Evolutionary conservation across 2,888 invertebrate species (phyloP).

Genomic region (Gryllus longicercus): DNA sequence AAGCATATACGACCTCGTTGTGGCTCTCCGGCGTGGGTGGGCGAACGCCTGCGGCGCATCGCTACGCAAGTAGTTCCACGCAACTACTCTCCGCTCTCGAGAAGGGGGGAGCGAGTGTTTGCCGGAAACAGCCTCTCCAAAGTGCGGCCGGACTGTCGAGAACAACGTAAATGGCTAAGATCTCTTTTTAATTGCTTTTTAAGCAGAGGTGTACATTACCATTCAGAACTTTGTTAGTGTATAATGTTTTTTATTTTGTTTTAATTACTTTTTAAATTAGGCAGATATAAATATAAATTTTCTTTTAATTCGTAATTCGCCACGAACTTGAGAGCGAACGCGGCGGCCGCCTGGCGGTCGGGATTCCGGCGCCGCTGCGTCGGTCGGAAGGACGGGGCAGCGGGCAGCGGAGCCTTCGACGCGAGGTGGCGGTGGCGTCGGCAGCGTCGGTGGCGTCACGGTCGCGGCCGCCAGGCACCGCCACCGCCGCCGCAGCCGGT

Average conservation of each 20-base stretch:
- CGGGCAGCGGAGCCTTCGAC: too few species aligned
- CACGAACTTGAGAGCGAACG: not conserved
- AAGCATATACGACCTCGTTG: too few species aligned
- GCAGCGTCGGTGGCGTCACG: too few species aligned
- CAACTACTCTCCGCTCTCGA: not conserved
- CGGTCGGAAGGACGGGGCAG: too few species aligned
- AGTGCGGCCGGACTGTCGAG: not conserved
- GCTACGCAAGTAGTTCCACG: too few species aligned
- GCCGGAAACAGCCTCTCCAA: not conserved
- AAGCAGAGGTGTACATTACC: conserved; percentile 2
- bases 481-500: not conserved
- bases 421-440: too few species aligned
- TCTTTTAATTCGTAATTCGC: not conserved
- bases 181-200: conserved; percentile 9
- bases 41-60: too few species aligned
- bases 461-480: too few species aligned
- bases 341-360: too few species aligned
- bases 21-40: too few species aligned
- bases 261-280: not conserved
- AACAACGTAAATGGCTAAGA: not conserved
- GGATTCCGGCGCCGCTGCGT: too few species aligned
- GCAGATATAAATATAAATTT: not conserved
- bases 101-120: not conserved
- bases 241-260: not conserved
- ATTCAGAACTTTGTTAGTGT: not conserved